These are phyloP conservation scores for Nephrotoma appendiculata DNA, from an alignment of 2,888 invertebrate species.

Conservation along the genomic window DNA sequence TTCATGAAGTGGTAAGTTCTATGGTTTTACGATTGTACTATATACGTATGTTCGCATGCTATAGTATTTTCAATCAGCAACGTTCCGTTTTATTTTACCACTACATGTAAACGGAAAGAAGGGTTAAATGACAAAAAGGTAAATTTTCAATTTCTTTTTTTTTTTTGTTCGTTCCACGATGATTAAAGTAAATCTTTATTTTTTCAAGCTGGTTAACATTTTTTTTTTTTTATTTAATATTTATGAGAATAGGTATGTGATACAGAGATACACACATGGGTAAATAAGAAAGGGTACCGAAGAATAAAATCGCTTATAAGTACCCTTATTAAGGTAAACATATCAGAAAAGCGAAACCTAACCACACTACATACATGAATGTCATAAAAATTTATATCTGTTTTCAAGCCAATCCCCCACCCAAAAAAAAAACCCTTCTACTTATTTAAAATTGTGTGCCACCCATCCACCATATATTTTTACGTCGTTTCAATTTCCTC, in stretches of 20 bases:
- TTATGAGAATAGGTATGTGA: neutral
- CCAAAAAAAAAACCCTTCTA: neutral
- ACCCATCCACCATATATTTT: neutral
- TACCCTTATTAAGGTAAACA: neutral
- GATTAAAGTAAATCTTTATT: neutral
- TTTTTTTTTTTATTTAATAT: neutral
- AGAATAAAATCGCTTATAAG: neutral
- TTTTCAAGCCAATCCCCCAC: neutral
- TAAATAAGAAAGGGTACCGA: neutral
- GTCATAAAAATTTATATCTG: neutral
- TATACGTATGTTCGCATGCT: too few species aligned
- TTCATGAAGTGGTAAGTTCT: too few species aligned
- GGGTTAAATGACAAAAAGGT: neutral
- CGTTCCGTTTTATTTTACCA: too few species aligned
- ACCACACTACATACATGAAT: neutral
- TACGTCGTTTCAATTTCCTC: neutral
- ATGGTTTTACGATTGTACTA: too few species aligned
- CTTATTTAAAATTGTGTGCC: neutral
- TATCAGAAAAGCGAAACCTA: neutral
- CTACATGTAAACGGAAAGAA: neutral
- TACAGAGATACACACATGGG: neutral
- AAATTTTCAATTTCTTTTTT: neutral
- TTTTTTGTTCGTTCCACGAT: neutral
- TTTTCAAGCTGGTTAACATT: neutral
- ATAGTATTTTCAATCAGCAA: too few species aligned